A percentile compares a stretch with the other conserved stretches of the same genome.
phyloP scores from a whole-genome alignment of 1,140 invertebrate genomes.

The Rhopalosiphum maidis region DNA sequence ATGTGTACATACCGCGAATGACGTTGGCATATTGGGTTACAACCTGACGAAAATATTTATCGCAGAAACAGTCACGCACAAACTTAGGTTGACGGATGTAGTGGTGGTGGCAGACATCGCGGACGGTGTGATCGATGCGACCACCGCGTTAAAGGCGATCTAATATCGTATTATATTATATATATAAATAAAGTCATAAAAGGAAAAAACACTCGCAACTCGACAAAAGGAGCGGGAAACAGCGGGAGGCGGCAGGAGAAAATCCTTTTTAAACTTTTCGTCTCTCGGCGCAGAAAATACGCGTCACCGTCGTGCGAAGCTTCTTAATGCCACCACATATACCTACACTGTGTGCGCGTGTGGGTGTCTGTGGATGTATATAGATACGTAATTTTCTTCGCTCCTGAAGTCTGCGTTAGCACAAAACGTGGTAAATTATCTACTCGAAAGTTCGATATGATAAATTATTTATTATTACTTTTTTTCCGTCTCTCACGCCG shows the following conservation, averaged over 20 bases:
- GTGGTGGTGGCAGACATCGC: not conserved
- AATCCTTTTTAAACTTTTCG: slow-evolving; percentile 54
- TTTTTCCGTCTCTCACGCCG: not conserved
- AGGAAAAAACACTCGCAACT: slow-evolving; percentile 8
- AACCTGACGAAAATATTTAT: not conserved
- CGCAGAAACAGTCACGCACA: not conserved
- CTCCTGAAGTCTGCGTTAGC: not conserved
- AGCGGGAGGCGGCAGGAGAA: not conserved
- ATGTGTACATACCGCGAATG: not conserved
- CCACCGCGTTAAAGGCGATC: not conserved
- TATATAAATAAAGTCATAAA: slow-evolving; percentile 29
- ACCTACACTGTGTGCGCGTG: not conserved
- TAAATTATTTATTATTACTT: slow-evolving; percentile 13
- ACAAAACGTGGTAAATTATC: slow-evolving; percentile 7
- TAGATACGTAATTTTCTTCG: not conserved
- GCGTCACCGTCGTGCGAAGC: not conserved
- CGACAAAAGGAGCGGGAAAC: not conserved
- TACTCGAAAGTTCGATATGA: slow-evolving; percentile 39
- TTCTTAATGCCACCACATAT: not conserved
- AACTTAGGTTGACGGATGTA: not conserved
- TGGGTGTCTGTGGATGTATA: not conserved
- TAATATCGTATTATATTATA: not conserved
- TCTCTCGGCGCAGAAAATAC: not conserved
- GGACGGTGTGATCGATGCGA: slow-evolving; percentile 29
- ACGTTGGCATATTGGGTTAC: slow-evolving; percentile 4